A percentile compares a stretch with the other conserved stretches of the same genome.
phyloP scores from a whole-genome alignment of 2,113 vertebrate genomes.

The Electrona antarctica region DNA sequence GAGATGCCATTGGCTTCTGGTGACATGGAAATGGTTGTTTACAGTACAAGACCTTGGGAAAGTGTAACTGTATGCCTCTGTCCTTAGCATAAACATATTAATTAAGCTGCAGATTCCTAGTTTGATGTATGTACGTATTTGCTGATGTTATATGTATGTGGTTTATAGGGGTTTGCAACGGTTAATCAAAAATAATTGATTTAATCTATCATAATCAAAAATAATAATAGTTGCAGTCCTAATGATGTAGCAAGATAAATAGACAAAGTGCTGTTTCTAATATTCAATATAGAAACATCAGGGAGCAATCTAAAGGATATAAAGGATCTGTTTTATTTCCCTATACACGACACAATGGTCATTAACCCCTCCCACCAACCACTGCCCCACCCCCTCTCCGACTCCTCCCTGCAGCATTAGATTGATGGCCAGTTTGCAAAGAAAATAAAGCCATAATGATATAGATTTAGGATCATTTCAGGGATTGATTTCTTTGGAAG shows the following conservation, averaged over 20 bases:
- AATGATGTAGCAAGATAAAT: too few relatives aligned
- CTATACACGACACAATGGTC: slow-evolving; percentile 30
- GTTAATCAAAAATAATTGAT: too few relatives aligned
- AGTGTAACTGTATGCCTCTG: slow-evolving; percentile 4
- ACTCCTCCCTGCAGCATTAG: slow-evolving; percentile 63
- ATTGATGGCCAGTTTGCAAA: slow-evolving; percentile 74
- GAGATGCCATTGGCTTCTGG: slow-evolving; percentile 6
- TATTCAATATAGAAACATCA: slow-evolving; percentile 19
- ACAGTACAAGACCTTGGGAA: slow-evolving; percentile 4
- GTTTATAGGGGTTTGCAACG: neutral
- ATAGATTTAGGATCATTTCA: slow-evolving; percentile 80
- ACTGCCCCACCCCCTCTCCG: slow-evolving; percentile 10
- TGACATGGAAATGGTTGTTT: slow-evolving; percentile 12
- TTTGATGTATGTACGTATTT: slow-evolving; percentile 31
- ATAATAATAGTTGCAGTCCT: too few relatives aligned
- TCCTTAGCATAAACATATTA: slow-evolving; percentile 26
- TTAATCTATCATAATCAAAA: too few relatives aligned
- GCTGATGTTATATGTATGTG: slow-evolving; percentile 25
- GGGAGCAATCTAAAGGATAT: slow-evolving; percentile 27
- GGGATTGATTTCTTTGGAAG: slow-evolving; percentile 78
- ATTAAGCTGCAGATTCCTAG: slow-evolving; percentile 21
- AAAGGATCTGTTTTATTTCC: slow-evolving; percentile 46
- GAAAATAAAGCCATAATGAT: slow-evolving; percentile 77
- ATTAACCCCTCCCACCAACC: slow-evolving; percentile 14
- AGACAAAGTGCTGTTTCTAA: too few relatives aligned